Base-by-base conservation (phyloP, 2,888 invertebrate genomes). In the Acleris emargana region DNA sequence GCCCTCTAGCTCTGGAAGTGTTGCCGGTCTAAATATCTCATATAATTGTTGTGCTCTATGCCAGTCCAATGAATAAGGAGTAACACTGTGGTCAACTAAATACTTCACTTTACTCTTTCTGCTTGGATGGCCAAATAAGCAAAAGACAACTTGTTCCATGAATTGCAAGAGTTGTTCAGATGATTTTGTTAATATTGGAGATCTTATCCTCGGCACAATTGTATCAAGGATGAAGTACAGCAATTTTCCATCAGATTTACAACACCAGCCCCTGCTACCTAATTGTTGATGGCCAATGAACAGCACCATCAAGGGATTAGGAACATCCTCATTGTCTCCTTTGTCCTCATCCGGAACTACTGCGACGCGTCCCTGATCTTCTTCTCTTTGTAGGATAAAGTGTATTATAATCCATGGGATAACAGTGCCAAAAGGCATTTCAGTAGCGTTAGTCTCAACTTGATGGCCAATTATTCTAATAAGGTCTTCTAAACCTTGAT, bases 211-310 rank as follows among this genome's bases (percentile, higher is more conserved):
- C 38, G 96, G 95, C n/a, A 95, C 93, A 47, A 97, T 93, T 1
- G 95, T 94, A 72, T 96, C 96, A 74, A 98, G 91, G 20, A 95
- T 95, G 76, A 97, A 97, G 71, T 95, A 94, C 5, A 98, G 91
- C 6, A 98, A 92, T 80, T 96, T 95, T 0, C 97, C 97, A 72
- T 96, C 95, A 69, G 95, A 94, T 67, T 94, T 94, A 64, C 95
- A 94, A 80, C 98, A 98, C 96, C 96, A 97, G 1, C 94, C 94
- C 78, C 88, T 93, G 81, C 88, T 93, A 67, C 97, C 97, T 51
- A 98, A 91, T 80, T 96, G 96, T 74, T 97, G 97, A 83, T 98
- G 98, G 2, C 95, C 97, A 50, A 96, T 95, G 79, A 97, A 96
- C 64, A 98, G 89, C 67, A 97, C 93, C 87, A 95, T 94, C 58